Conservation (phyloP, 2,888 invertebrate genomes). For the Caenorhabditis uteleia region DNA sequence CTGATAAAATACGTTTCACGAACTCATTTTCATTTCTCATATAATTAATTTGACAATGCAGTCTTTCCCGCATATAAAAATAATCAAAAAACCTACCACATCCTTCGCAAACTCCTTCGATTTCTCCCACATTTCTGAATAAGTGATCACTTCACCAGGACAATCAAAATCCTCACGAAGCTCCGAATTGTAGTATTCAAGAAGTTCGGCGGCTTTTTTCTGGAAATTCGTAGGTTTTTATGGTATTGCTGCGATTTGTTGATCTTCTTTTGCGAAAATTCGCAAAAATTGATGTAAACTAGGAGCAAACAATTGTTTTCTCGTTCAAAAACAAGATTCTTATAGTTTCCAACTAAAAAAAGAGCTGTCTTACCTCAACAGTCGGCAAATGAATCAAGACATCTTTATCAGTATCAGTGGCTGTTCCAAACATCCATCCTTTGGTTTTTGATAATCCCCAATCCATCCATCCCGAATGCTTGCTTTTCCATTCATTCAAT, state of each 20-base stretch:
- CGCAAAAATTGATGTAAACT: too few relatives aligned
- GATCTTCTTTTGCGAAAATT: too few relatives aligned
- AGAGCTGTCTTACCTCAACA: conserved; percentile 26
- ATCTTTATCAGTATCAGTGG: conserved; percentile 16
- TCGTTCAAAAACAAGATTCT: not conserved
- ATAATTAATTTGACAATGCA: too few relatives aligned
- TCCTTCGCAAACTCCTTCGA: too few relatives aligned
- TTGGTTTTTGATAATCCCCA: conserved; percentile 52
- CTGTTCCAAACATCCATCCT: conserved; percentile 44
- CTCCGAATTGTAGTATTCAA: conserved; percentile 45
- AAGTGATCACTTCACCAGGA: conserved; percentile 50
- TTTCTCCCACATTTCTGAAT: conserved; percentile 44
- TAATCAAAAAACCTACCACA: too few relatives aligned
- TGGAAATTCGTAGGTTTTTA: conserved; percentile 13
- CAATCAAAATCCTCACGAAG: conserved; percentile 56
- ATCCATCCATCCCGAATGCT: conserved; percentile 48
- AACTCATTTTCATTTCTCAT: too few relatives aligned
- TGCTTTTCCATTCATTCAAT: conserved; percentile 42
- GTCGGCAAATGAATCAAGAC: conserved; percentile 50
- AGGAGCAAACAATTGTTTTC: too few relatives aligned
- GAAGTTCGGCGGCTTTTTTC: conserved; percentile 33
- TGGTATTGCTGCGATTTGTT: too few relatives aligned
- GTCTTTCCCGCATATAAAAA: not conserved
- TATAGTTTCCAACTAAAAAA: not conserved
- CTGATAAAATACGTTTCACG: not conserved